Base-by-base conservation (phyloP, 2,797 vertebrate species). In the Gambusia yucatana region DNA sequence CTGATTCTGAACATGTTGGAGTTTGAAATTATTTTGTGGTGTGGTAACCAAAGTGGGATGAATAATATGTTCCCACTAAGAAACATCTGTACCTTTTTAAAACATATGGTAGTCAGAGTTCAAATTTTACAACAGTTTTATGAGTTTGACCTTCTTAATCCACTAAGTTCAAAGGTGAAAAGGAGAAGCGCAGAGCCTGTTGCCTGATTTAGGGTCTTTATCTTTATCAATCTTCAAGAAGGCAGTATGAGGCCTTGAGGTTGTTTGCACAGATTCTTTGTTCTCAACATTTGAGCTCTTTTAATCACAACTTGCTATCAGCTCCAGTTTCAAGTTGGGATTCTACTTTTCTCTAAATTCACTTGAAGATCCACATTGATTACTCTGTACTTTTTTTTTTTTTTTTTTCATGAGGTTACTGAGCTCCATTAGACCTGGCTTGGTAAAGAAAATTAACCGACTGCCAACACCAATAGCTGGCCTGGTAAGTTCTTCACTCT, bases 361-460 rank as follows among this genome's bases (percentile, higher is more conserved):
- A 71, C 3, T 46, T 67, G 4, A 69, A 43, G 8, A 25, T 11
- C 10, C 8, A 3, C 10, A 41, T 43, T 61, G 22, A 81, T 78
- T 6, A 14, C 57, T 33, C 33, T 74, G 4, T 10, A n/a, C n/a
- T n/a, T n/a, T n/a, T n/a, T 11, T 44, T 6, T 87, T 20, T 77
- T 5, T 79, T 61, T 20, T 85, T 78, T 52, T 78, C 82, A 44
- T 75, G 71, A 97, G 98, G 95, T 96, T 99, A 93, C 94, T 99
- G 95, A 99, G 97, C 93, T 97, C 96, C 9, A 98, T 99, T 94
- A 98, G 97, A 91, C 98, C 98, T 0, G 96, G 97, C 85, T 93
- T 98, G 92, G 96, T 99, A 89, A 99, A 97, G 96, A 99, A 99
- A 95, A 98, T 99, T 92, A 99, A 98, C 93, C 96, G 98, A 94